These are phyloP conservation scores for Xiphias gladius DNA, from an alignment of 2,113 vertebrate genomes.

Conservation along the genomic window DNA sequence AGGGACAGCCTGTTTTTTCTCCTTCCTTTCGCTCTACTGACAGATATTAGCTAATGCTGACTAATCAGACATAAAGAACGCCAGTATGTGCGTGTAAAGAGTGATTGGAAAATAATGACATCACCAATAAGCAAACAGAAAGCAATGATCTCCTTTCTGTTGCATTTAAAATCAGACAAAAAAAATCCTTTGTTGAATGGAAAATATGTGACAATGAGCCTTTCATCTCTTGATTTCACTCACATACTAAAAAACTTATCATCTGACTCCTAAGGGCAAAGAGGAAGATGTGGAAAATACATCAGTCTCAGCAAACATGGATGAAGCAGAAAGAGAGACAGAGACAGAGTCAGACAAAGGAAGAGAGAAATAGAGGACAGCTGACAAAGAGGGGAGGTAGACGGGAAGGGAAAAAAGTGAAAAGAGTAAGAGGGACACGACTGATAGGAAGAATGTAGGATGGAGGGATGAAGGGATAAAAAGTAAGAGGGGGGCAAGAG, in stretches of 20 bases:
- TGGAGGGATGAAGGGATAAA: conserved; percentile 27
- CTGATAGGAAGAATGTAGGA: conserved; percentile 37
- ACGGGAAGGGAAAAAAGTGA: not conserved
- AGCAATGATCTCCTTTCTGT: conserved; percentile 35
- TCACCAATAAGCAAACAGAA: conserved; percentile 70
- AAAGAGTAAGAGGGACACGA: conserved; percentile 6
- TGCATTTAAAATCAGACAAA: not conserved
- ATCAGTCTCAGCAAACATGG: conserved; percentile 6
- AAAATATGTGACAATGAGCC: conserved; percentile 49
- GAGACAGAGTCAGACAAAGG: too few species aligned
- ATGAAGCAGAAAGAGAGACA: not conserved
- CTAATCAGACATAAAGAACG: conserved; percentile 67
- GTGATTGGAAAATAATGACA: conserved; percentile 84
- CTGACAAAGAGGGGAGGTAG: conserved; percentile 1
- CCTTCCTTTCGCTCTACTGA: conserved; percentile 6
- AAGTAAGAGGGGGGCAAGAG: conserved; percentile 18
- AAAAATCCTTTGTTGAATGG: conserved; percentile 26
- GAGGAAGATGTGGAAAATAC: conserved; percentile 29
- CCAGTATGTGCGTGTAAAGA: conserved; percentile 26
- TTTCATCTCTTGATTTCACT: conserved; percentile 14
- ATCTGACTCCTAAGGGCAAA: not conserved
- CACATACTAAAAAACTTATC: conserved; percentile 8
- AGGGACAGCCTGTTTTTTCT: not conserved
- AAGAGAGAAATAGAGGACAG: not conserved
- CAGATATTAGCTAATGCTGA: conserved; percentile 56